A percentile compares a stretch with the other conserved stretches of the same genome.
These are phyloP conservation scores for Panthera uncia DNA, from an alignment of 2,113 vertebrate genomes.

Conservation along the genomic window DNA sequence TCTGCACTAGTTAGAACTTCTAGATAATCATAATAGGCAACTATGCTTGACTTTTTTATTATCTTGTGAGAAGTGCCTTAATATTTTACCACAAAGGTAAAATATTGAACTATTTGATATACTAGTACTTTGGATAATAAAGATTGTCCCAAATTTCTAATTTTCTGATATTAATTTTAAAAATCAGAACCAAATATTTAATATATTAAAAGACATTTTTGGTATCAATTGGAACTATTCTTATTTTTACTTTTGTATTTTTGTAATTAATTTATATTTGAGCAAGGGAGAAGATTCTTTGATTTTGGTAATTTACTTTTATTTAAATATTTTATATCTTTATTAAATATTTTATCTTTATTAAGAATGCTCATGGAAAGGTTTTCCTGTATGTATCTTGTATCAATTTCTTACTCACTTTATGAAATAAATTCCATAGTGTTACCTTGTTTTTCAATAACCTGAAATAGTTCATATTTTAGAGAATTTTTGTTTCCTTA, in stretches of 20 bases:
- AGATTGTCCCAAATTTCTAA: neutral
- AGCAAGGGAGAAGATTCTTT: neutral
- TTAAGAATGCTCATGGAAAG: neutral
- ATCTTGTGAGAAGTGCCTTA: neutral
- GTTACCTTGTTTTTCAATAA: neutral
- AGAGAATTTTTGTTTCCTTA: neutral
- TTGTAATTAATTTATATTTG: neutral
- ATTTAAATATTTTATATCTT: neutral
- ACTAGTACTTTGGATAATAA: neutral
- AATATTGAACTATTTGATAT: neutral
- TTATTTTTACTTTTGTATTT: neutral
- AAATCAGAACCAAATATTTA: neutral
- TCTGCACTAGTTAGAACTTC: neutral
- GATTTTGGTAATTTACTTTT: neutral
- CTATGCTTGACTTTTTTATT: neutral
- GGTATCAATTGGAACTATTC: neutral
- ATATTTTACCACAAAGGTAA: neutral
- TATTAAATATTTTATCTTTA: neutral
- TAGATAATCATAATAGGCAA: neutral
- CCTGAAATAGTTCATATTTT: neutral
- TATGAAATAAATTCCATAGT: neutral
- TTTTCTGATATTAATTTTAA: neutral
- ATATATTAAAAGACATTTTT: neutral
- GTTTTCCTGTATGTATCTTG: neutral
- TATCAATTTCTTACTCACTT: neutral